phyloP scores from a whole-genome alignment of 2,797 vertebrate species.

The Psittacula derbiana region DNA sequence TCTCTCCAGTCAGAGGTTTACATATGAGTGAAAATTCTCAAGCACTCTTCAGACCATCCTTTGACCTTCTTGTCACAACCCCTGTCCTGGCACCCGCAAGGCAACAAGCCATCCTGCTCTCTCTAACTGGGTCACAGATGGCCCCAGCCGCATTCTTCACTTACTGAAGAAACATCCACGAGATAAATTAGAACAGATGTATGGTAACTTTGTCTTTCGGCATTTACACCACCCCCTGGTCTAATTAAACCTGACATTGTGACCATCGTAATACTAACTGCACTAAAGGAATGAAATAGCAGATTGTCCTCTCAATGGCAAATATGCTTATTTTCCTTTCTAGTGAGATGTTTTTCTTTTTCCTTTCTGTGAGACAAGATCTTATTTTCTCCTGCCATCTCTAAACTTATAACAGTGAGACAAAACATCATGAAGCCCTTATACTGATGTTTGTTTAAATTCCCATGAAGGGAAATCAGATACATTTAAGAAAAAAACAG shows the following conservation, averaged over 20 bases:
- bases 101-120: slow-evolving; percentile 28
- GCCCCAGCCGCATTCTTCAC: slow-evolving; percentile 56
- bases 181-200: slow-evolving; percentile 70
- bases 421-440: background rate
- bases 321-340: slow-evolving; percentile 55
- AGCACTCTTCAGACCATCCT: background rate
- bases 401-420: background rate
- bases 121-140: slow-evolving; percentile 79
- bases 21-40: background rate
- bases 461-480: background rate
- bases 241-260: slow-evolving; percentile 70
- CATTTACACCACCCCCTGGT: slow-evolving; percentile 56
- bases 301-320: slow-evolving; percentile 25
- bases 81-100: slow-evolving; percentile 32
- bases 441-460: background rate
- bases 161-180: slow-evolving; percentile 48
- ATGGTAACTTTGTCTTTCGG: slow-evolving; percentile 52
- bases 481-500: background rate
- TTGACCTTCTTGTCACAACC: slow-evolving; percentile 53
- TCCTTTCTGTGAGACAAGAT: background rate
- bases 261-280: slow-evolving; percentile 13
- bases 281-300: slow-evolving; percentile 54
- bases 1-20: background rate
- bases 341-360: background rate
- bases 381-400: background rate